Evolutionary conservation across 2,797 vertebrate genomes (phyloP).

Genomic region (Odontamblyopus rebecca): DNA sequence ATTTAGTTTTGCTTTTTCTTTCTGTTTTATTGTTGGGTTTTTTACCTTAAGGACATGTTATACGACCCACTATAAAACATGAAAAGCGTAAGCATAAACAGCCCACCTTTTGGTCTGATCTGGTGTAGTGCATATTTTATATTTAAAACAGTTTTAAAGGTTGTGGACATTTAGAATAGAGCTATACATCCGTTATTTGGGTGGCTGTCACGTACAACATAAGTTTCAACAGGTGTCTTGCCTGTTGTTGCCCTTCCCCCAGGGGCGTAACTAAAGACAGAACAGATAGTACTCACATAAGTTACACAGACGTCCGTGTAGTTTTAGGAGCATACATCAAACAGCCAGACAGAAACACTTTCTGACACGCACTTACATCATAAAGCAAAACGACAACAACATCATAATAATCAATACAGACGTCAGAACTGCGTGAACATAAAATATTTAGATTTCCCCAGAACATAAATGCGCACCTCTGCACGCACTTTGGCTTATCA

Average conservation of each 20-base stretch:
- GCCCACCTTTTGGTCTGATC: neutral
- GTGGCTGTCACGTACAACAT: constrained; percentile 52
- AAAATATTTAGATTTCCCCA: neutral
- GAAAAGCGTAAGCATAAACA: neutral
- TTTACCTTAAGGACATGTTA: neutral
- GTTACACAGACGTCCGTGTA: neutral
- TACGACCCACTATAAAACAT: neutral
- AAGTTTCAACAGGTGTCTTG: constrained; percentile 75
- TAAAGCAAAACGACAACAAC: neutral
- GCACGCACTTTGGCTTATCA: constrained; percentile 58
- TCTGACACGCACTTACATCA: neutral
- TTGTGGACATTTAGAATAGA: neutral
- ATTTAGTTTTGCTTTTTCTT: neutral
- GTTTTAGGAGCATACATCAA: constrained; percentile 1
- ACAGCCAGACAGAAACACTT: neutral
- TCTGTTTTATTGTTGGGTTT: neutral
- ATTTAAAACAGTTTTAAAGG: neutral
- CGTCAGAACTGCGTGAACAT: neutral
- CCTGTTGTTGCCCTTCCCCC: constrained; percentile 53
- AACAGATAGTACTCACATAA: neutral
- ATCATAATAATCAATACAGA: too few relatives aligned
- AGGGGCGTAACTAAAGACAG: constrained; percentile 16
- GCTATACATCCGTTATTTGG: constrained; percentile 18
- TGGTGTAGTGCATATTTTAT: neutral
- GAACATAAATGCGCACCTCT: constrained; percentile 30